Conservation (phyloP, 2,888 invertebrate genomes). For the Blastobasis lacticolella region DNA sequence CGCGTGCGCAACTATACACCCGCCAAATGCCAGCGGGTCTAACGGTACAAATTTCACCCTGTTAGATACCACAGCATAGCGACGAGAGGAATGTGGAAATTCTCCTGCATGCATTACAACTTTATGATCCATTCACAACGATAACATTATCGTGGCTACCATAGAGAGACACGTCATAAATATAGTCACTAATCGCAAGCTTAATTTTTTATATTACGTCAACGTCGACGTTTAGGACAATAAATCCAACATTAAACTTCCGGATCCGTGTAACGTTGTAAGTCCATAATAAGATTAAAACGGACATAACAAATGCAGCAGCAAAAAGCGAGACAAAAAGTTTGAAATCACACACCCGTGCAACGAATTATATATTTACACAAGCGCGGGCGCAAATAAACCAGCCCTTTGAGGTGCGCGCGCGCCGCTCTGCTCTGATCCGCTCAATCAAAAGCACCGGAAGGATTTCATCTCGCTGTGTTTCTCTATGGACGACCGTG, state of each 20-base stretch:
- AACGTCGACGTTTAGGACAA: too few species aligned
- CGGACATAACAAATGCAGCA: slow-evolving; percentile 29
- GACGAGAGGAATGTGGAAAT: too few species aligned
- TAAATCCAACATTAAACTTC: slow-evolving; percentile 15
- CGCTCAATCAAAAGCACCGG: slow-evolving; percentile 55
- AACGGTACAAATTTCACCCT: slow-evolving; percentile 33
- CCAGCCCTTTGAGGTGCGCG: slow-evolving; percentile 48
- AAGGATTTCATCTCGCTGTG: slow-evolving; percentile 46
- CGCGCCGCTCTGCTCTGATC: slow-evolving; percentile 33
- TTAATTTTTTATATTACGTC: too few species aligned
- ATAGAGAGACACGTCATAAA: too few species aligned
- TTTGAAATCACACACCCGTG: slow-evolving; percentile 44
- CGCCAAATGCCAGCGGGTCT: slow-evolving; percentile 47
- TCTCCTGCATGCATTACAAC: too few species aligned
- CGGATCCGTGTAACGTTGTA: slow-evolving; percentile 27
- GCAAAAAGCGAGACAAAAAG: slow-evolving; percentile 39
- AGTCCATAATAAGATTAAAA: slow-evolving; percentile 43
- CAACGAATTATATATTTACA: slow-evolving; percentile 56
- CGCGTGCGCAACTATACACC: slow-evolving; percentile 26
- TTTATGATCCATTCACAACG: too few species aligned
- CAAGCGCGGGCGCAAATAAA: slow-evolving; percentile 45
- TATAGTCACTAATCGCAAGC: too few species aligned
- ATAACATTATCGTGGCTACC: too few species aligned
- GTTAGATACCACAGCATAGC: too few species aligned
- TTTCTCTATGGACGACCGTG: slow-evolving; percentile 21